phyloP scores from a whole-genome alignment of 2,113 vertebrate species.

The Albula glossodonta region DNA sequence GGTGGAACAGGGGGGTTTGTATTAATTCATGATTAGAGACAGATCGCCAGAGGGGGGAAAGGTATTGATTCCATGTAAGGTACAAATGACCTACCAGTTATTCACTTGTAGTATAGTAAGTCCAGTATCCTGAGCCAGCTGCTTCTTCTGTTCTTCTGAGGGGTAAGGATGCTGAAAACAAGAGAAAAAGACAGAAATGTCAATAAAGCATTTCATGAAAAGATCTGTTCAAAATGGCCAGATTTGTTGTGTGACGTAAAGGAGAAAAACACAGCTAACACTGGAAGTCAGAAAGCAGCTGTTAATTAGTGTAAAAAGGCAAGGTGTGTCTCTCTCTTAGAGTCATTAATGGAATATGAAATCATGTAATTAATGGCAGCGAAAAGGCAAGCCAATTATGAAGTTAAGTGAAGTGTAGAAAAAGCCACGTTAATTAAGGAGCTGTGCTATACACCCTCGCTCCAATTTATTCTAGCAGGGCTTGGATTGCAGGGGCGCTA shows the following conservation, averaged over 20 bases:
- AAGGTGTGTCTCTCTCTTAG: conserved; percentile 76
- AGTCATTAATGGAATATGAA: conserved; percentile 83
- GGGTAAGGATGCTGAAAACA: conserved; percentile 89
- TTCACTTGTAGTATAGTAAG: conserved; percentile 97
- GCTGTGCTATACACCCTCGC: conserved; percentile 70
- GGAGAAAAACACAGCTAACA: not conserved
- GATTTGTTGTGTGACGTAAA: not conserved
- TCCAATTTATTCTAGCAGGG: conserved; percentile 59
- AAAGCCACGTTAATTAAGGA: conserved; percentile 71
- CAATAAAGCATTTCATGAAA: conserved; percentile 10
- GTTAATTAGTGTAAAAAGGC: conserved; percentile 75
- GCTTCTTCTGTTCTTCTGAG: conserved; percentile 97
- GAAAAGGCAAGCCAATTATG: conserved; percentile 85
- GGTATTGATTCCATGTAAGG: conserved; percentile 43
- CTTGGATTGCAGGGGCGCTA: conserved; percentile 19
- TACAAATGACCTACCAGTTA: conserved; percentile 86
- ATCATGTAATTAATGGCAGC: conserved; percentile 85
- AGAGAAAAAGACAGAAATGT: conserved; percentile 27
- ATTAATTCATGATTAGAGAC: conserved; percentile 51
- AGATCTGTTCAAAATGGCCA: not conserved
- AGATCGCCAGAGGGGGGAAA: conserved; percentile 44
- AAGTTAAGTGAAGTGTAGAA: conserved; percentile 85
- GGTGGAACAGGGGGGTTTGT: not conserved
- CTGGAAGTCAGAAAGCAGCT: conserved; percentile 56
- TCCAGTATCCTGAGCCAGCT: conserved; percentile 92